phyloP scores from a whole-genome alignment of 1,140 invertebrate species.

The Coptotermes formosanus region DNA sequence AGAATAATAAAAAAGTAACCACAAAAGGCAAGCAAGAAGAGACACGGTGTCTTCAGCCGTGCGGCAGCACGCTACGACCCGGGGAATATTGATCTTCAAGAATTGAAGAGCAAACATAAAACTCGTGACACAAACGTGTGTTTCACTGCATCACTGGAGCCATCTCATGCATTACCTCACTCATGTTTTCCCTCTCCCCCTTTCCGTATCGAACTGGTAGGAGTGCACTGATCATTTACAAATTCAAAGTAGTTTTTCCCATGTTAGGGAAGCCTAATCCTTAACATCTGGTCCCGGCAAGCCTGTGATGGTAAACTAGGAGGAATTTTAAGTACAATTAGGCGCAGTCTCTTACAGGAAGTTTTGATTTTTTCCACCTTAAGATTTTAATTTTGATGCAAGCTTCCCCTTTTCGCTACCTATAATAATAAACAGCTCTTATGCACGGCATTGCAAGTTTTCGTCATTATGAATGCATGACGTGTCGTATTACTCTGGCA shows the following conservation, averaged over 20 bases:
- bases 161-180: neutral
- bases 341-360: too few species aligned
- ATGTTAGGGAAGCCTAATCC: neutral
- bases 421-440: too few species aligned
- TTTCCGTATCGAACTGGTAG: neutral
- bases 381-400: too few species aligned
- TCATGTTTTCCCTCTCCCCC: neutral
- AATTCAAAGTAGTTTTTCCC: neutral
- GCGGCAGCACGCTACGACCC: neutral
- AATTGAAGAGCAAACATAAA: neutral
- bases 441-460: too few species aligned
- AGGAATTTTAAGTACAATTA: too few species aligned
- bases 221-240: neutral
- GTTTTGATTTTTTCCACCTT: too few species aligned
- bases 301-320: too few species aligned
- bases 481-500: too few species aligned
- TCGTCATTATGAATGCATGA: too few species aligned
- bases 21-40: neutral
- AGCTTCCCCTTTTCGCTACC: too few species aligned
- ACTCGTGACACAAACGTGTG: conserved; percentile 8
- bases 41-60: neutral
- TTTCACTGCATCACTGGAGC: neutral
- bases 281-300: too few species aligned
- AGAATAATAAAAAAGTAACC: neutral
- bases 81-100: neutral